Evolutionary conservation across 2,888 invertebrate species (phyloP), one percentile per base, ranked within the genome.

Genomic region (Amphipoea oculea): DNA sequence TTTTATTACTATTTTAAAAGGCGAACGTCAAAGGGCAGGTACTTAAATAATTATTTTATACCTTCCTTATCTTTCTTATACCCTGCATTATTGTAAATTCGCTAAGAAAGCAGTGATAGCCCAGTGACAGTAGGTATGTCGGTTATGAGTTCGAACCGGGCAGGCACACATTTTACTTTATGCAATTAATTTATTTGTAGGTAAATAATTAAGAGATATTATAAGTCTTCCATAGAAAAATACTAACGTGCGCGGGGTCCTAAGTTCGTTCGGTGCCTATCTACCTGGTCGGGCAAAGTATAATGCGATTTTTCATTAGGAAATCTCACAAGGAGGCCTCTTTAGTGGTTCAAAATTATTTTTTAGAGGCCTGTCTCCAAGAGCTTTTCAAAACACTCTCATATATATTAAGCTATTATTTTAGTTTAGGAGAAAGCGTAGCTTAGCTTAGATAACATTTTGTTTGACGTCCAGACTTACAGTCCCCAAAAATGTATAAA

Each of bases 1-100:
- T 82, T 68, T 76, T 69, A 73, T 36, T 67, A 14, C 51, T 48
- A 40, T 40, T 57, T 57, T 75, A 11, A 65, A 45, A 51, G 20
- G 45, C 20, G 6, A 70, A 40, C 45, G 23, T 57, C 20, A 54
- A 71, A 65, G 71, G 63, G 63, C 60, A 40, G 48, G 40, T 29
- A 40, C 0, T 29, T 60, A 12, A 12, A 66, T 20, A 57, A 17
- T 65, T 48, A 72, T 40, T 54, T 48, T n/a, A 75, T 36, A 57
- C 2, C 2, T 36, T 45, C 17, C 29, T 42, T 57, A 57, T 45
- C 42, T 23, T 57, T 29, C 14, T 2, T 23, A 29, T 60, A 12
- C 23, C 11, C 12, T 73, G 11, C 6, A 29, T 48, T 14, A 23
- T 42, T 51, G 40, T 51, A 20, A 36, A 45, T 60, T 60, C 12